phyloP scores from a whole-genome alignment of 2,888 invertebrate genomes.

The Drosophila infuscata region DNA sequence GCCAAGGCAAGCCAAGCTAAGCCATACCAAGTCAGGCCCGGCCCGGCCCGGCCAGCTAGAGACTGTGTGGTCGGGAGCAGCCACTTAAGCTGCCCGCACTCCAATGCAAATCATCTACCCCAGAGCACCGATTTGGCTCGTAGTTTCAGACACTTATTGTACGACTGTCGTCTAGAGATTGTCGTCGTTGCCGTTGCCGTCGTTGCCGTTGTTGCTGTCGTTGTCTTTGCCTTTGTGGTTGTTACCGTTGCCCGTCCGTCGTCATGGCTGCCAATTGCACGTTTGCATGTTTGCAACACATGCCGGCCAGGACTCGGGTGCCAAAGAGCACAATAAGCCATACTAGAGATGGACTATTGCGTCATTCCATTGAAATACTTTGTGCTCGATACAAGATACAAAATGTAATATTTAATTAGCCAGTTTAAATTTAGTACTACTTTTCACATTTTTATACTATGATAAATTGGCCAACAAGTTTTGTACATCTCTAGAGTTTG shows the following conservation, averaged over 20 bases:
- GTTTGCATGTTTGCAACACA: constrained; percentile 67
- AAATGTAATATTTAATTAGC: neutral
- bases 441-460: neutral
- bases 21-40: constrained; percentile 7
- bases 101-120: constrained; percentile 73
- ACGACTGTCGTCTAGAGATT: constrained; percentile 57
- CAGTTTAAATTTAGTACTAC: neutral
- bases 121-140: constrained; percentile 68
- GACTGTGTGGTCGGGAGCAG: constrained; percentile 32
- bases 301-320: constrained; percentile 62
- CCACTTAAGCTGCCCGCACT: constrained; percentile 67
- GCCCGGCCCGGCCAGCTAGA: constrained; percentile 21
- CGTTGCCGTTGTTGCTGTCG: neutral
- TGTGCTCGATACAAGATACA: neutral
- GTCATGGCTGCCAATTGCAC: constrained; percentile 65
- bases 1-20: neutral
- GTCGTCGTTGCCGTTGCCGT: constrained; percentile 6
- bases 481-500: constrained; percentile 26
- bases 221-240: constrained; percentile 30
- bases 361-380: neutral
- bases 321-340: constrained; percentile 7
- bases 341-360: constrained; percentile 43
- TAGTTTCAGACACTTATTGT: constrained; percentile 68
- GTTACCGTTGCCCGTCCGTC: constrained; percentile 37
- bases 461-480: neutral